These are phyloP conservation scores for Gallinago nigripennis DNA, from an alignment of 2,797 vertebrate genomes.

Conservation along the genomic window DNA sequence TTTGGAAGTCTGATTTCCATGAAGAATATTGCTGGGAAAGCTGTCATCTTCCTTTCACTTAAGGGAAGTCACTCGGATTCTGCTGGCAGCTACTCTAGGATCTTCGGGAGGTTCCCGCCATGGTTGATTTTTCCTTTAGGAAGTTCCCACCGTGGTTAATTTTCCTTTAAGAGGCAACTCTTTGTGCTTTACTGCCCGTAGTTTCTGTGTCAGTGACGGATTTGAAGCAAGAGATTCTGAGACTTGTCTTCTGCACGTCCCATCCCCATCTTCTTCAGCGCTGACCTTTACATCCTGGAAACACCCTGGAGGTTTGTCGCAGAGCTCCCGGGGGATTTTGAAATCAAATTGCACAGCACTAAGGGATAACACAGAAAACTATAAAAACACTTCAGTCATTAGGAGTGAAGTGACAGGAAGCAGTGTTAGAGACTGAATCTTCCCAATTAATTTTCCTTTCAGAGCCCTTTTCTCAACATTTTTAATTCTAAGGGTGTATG, in stretches of 20 bases:
- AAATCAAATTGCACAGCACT: slow-evolving; percentile 7
- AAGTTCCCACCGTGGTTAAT: background rate
- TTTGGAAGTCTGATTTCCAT: background rate
- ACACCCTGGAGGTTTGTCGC: slow-evolving; percentile 19
- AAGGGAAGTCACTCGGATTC: background rate
- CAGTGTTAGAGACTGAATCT: background rate
- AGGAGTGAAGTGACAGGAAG: slow-evolving; percentile 40
- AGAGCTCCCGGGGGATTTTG: background rate
- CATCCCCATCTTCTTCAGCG: background rate
- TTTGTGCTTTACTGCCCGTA: background rate
- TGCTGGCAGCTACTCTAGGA: background rate
- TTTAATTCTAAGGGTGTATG: background rate
- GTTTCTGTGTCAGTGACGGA: background rate
- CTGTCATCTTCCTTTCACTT: background rate
- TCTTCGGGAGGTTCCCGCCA: background rate
- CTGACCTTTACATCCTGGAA: slow-evolving; percentile 33
- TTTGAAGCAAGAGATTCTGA: background rate
- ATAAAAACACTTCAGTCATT: slow-evolving; percentile 39
- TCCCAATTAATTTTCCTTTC: slow-evolving; percentile 42
- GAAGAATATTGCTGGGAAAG: background rate
- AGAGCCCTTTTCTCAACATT: background rate
- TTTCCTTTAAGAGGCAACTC: background rate
- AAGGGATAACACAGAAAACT: background rate
- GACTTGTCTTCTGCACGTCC: background rate
- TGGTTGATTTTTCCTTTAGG: background rate